phyloP scores from a whole-genome alignment of 2,113 vertebrate genomes.

The Pleuronectes platessa region DNA sequence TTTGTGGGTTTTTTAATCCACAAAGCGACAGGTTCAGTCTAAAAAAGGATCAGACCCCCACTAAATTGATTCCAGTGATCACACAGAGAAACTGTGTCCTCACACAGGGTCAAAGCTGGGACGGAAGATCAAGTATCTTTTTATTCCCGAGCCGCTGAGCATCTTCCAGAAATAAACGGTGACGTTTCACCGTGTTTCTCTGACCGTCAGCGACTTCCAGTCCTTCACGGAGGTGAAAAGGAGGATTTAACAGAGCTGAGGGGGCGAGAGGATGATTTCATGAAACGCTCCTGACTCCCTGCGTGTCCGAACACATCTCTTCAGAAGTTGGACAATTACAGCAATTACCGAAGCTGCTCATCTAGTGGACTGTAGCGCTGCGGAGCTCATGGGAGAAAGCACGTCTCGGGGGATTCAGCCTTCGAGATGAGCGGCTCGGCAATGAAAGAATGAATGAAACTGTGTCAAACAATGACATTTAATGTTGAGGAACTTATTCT shows the following conservation, averaged over 20 bases:
- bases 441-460: background rate
- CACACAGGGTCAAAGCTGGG: background rate
- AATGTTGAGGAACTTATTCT: background rate
- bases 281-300: constrained; percentile 38
- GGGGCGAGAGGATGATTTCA: constrained; percentile 10
- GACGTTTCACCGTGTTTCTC: background rate
- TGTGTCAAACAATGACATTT: background rate
- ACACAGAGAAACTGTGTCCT: background rate
- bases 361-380: constrained; percentile 27
- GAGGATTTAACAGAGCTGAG: constrained; percentile 14
- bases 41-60: background rate
- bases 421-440: background rate
- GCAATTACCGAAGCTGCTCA: constrained; percentile 63
- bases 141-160: background rate
- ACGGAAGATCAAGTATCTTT: background rate
- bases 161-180: background rate
- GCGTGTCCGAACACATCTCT: constrained; percentile 54
- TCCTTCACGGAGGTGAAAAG: constrained; percentile 17
- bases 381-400: constrained; percentile 33
- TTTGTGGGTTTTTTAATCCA: too few species aligned
- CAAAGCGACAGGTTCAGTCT: background rate
- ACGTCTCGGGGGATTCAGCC: constrained; percentile 30
- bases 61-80: background rate
- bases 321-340: constrained; percentile 67
- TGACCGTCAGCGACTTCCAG: constrained; percentile 12